Evolutionary conservation across 1,140 invertebrate species (phyloP).

Genomic region (Aradophagus sp.): DNA sequence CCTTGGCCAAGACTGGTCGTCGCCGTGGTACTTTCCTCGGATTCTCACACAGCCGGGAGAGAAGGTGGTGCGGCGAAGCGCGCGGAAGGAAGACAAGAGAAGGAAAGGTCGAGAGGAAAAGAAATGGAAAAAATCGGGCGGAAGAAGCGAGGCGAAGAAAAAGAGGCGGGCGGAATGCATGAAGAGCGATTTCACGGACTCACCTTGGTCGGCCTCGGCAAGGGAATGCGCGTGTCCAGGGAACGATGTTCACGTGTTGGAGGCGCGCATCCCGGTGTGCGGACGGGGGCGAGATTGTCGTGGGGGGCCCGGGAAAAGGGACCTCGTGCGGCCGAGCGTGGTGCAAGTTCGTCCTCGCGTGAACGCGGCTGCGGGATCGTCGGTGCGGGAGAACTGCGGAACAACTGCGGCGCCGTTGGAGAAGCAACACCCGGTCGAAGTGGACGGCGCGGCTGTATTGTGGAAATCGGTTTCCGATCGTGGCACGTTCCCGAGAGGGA

Average conservation of each 20-base stretch:
- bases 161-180: constrained; percentile 27
- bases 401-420: constrained; percentile 6
- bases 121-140: background rate
- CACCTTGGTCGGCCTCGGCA: constrained; percentile 45
- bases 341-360: constrained; percentile 42
- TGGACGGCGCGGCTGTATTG: constrained; percentile 44
- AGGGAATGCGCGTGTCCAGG: constrained; percentile 33
- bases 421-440: constrained; percentile 40
- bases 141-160: too few relatives aligned
- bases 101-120: too few relatives aligned
- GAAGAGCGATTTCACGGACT: constrained; percentile 40
- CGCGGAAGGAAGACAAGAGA: background rate
- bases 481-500: constrained; percentile 73
- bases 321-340: constrained; percentile 23
- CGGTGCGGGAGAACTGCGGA: constrained; percentile 22
- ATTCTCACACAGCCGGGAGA: too few relatives aligned
- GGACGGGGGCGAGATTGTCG: background rate
- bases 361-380: constrained; percentile 16
- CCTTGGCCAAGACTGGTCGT: too few relatives aligned
- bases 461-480: constrained; percentile 71
- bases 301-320: constrained; percentile 26
- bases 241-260: constrained; percentile 38
- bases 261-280: constrained; percentile 29
- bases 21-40: too few relatives aligned
- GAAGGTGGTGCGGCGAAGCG: background rate